A percentile compares a stretch with the other conserved stretches of the same genome.
Conservation (phyloP, 2,888 invertebrate genomes). For the Lottia gigantea region DNA sequence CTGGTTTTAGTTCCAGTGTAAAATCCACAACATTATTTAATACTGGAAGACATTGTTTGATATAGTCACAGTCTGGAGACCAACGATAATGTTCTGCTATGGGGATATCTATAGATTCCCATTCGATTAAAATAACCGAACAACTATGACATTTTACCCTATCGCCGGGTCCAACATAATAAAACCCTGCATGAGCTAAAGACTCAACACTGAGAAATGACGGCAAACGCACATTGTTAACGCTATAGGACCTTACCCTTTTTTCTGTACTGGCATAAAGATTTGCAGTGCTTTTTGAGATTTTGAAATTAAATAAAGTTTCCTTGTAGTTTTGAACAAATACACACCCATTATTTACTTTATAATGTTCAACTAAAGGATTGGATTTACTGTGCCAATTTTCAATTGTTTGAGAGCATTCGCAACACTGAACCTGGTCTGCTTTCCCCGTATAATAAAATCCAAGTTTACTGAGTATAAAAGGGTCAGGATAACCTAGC, state of each 20-base stretch:
- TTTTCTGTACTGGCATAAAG: background rate
- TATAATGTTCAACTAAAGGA: background rate
- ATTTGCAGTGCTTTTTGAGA: background rate
- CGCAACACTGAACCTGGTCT: background rate
- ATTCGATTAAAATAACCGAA: background rate
- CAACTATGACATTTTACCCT: background rate
- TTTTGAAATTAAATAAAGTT: background rate
- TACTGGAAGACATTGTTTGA: background rate
- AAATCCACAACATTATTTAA: background rate
- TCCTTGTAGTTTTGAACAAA: background rate
- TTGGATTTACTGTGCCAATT: background rate
- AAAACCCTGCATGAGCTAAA: background rate
- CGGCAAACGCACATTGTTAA: background rate
- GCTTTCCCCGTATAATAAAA: background rate
- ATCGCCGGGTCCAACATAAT: background rate
- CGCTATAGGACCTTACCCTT: background rate
- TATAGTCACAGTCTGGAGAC: background rate
- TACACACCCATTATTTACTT: background rate
- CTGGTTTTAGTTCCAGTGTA: no score
- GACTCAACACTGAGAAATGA: background rate
- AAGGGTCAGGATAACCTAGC: background rate
- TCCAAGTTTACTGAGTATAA: background rate
- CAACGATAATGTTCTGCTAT: background rate
- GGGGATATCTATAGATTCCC: background rate
- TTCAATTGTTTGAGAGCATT: background rate